Evolutionary conservation across 2,888 invertebrate species (phyloP).

Genomic region (Timema podura): DNA sequence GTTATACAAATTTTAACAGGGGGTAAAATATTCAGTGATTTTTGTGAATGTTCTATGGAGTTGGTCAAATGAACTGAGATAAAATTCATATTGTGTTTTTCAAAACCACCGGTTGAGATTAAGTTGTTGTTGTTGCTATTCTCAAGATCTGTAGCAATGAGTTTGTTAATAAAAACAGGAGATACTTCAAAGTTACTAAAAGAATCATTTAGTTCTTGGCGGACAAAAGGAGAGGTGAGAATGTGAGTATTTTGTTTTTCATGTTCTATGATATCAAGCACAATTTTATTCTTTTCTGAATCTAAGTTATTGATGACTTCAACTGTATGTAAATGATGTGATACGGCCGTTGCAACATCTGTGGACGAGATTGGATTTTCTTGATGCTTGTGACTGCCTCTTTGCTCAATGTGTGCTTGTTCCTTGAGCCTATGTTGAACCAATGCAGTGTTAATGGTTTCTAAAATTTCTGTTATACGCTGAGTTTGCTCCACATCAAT

Average conservation of each 20-base stretch:
- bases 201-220: no score
- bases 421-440: slow-evolving; percentile 37
- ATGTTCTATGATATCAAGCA: not conserved
- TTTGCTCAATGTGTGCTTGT: slow-evolving; percentile 10
- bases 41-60: slow-evolving; percentile 24
- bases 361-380: not conserved
- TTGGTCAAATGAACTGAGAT: no score
- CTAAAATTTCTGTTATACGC: slow-evolving; percentile 38
- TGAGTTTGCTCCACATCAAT: slow-evolving; percentile 19
- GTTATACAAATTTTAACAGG: slow-evolving; percentile 24
- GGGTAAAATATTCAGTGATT: not conserved
- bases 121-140: no score
- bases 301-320: not conserved
- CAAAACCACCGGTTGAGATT: no score
- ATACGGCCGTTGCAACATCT: not conserved
- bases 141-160: no score
- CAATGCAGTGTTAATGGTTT: slow-evolving; percentile 45
- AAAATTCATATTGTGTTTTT: no score
- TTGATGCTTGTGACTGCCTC: not conserved
- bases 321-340: not conserved
- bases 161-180: no score
- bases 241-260: not conserved
- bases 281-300: not conserved
- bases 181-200: no score
- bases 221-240: no score